phyloP scores from a whole-genome alignment of 2,113 vertebrate species.

The Brachyhypopomus gauderio region DNA sequence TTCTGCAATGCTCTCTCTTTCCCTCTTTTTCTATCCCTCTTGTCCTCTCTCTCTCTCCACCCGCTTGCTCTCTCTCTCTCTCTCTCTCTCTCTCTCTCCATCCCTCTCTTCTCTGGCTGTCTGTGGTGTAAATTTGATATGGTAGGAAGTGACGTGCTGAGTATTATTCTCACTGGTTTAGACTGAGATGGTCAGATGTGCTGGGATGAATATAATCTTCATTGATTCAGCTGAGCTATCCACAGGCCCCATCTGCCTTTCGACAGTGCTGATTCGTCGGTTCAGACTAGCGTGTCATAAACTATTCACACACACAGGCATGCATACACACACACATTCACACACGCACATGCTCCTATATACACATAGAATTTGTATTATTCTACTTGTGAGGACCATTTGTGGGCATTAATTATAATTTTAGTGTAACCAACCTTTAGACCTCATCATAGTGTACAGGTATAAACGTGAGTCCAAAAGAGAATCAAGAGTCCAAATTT shows the following conservation, averaged over 20 bases:
- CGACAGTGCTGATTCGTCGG: slow-evolving; percentile 42
- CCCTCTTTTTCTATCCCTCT: not conserved
- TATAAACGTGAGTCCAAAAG: too few species aligned
- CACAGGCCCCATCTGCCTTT: slow-evolving; percentile 49
- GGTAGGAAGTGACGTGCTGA: slow-evolving; percentile 44
- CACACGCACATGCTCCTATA: not conserved
- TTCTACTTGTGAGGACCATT: too few species aligned
- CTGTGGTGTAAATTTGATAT: slow-evolving; percentile 45
- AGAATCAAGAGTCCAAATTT: too few species aligned
- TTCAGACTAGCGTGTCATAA: slow-evolving; percentile 23
- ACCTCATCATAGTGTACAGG: too few species aligned
- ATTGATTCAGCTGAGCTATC: slow-evolving; percentile 50
- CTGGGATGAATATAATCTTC: slow-evolving; percentile 52
- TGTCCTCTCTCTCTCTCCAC: slow-evolving; percentile 57
- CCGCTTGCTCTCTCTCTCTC: slow-evolving; percentile 53
- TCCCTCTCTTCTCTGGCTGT: slow-evolving; percentile 50
- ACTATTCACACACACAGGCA: slow-evolving; percentile 32
- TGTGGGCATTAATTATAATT: too few species aligned
- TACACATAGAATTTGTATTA: not conserved
- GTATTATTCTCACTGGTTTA: slow-evolving; percentile 52
- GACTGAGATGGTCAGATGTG: slow-evolving; percentile 50
- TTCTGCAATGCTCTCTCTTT: not conserved
- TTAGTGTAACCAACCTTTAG: too few species aligned
- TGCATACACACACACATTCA: not conserved
- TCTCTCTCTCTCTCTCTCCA: slow-evolving; percentile 57